These are phyloP conservation scores for Eleutherodactylus coqui DNA, from an alignment of 2,797 vertebrate species.

Conservation along the genomic window DNA sequence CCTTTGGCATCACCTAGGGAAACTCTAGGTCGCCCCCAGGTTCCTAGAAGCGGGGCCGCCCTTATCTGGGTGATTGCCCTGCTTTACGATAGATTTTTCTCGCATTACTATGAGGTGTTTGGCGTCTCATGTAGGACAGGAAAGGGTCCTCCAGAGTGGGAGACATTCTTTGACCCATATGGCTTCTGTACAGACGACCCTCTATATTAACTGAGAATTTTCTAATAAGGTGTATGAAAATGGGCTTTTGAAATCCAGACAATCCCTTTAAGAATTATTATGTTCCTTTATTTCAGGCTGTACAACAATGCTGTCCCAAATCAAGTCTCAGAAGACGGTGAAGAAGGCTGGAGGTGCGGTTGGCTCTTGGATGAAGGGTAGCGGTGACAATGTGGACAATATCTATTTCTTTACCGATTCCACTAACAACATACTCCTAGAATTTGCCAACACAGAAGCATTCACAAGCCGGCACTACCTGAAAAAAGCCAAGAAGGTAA, in stretches of 20 bases:
- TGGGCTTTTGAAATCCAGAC: no score
- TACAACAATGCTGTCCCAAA: conserved; percentile 76
- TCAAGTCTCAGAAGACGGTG: conserved; percentile 92
- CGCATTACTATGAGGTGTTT: no score
- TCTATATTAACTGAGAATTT: background rate
- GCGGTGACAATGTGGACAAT: conserved; percentile 79
- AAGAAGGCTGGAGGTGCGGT: conserved; percentile 80
- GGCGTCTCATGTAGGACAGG: no score
- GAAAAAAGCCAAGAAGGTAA: conserved; percentile 71
- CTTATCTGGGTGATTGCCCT: no score
- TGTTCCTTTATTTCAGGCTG: conserved; percentile 79
- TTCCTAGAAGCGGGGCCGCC: no score
- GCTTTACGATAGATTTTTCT: no score
- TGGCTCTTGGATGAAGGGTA: conserved; percentile 93
- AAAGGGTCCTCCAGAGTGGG: no score
- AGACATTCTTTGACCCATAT: no score
- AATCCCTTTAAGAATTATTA: background rate
- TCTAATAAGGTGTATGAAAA: background rate
- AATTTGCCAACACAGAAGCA: conserved; percentile 81
- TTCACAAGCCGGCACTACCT: conserved; percentile 78
- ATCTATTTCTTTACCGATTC: conserved; percentile 87
- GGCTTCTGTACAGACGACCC: no score
- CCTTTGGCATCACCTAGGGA: no score
- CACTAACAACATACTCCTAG: conserved; percentile 80
- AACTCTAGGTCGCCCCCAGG: no score